Evolutionary conservation across 1,140 invertebrate species (phyloP), one percentile per base, ranked within the genome.

Genomic region (Leptopilina boulardi): DNA sequence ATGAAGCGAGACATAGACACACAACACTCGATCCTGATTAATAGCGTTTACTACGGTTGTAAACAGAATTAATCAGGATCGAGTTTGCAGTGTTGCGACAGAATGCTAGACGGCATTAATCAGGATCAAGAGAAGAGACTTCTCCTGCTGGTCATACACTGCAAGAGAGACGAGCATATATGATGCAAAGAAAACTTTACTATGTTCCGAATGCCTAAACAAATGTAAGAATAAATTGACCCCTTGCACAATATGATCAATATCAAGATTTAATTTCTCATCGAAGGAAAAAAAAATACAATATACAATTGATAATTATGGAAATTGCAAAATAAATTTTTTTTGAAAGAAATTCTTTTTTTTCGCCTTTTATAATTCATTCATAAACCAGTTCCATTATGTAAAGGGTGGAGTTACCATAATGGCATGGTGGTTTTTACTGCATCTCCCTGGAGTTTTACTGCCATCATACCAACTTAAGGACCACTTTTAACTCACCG

Each of bases 11-110:
- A n/a, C 54, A 76, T 34, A 47, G 71, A 56, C 30, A 54, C 34
- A 47, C 41, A 71, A 71, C 38, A 83, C 78, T 84, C 82, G 83
- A 87, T 87, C 85, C 85, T 87, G 85, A 87, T 87, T 86, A 87
- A 87, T 87, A 83, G 81, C 80, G 15, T 74, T 77, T 74, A 78
- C 82, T 70, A 47, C 73, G 77, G n/a, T 79, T 86, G 82, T 87
- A 87, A 86, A 86, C 84, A 87, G 84, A 85, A 87, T 87, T 86
- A 85, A 87, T 87, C 85, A 87, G 84, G 83, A 84, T 85, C 81
- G 82, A 86, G 81, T 87, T 86, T 84, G 79, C 78, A 75, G 76
- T 73, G 81, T 79, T 54, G 75, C 77, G 70, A 75, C 78, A 77
- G 79, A 77, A 77, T 81, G n/a, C 82, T 74, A 79, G 74, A 79